A percentile compares a stretch with the other conserved stretches of the same genome.
Conservation (phyloP, 1,140 invertebrate genomes). For the Eumaeus atala region DNA sequence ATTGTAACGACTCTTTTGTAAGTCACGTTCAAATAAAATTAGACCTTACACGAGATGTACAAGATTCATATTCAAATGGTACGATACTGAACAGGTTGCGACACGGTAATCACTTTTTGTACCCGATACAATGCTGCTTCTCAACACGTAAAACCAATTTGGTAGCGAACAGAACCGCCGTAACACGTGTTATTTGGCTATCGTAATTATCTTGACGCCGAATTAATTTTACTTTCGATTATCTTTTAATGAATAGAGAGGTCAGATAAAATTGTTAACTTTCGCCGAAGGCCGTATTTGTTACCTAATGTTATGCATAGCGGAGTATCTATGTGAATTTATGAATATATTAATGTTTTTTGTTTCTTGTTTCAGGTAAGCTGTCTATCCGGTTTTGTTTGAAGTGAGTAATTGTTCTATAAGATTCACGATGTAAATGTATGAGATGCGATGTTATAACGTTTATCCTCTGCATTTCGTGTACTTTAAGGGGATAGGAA, state of each 20-base stretch:
- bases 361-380: slow-evolving; percentile 49
- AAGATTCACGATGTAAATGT: too few relatives aligned
- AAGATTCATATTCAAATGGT: slow-evolving; percentile 10
- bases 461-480: too few relatives aligned
- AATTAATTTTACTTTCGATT: slow-evolving; percentile 69
- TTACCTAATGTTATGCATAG: slow-evolving; percentile 29
- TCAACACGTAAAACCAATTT: slow-evolving; percentile 24
- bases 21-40: not conserved
- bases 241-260: slow-evolving; percentile 59
- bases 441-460: too few relatives aligned
- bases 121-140: slow-evolving; percentile 18
- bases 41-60: not conserved
- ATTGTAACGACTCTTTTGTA: slow-evolving; percentile 10
- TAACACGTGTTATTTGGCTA: slow-evolving; percentile 41
- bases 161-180: slow-evolving; percentile 14
- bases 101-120: slow-evolving; percentile 26
- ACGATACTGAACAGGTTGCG: slow-evolving; percentile 14
- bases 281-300: slow-evolving; percentile 23
- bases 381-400: slow-evolving; percentile 1
- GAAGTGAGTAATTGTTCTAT: too few relatives aligned
- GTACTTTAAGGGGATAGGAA: too few relatives aligned
- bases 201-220: slow-evolving; percentile 44
- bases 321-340: slow-evolving; percentile 6
- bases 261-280: slow-evolving; percentile 35
- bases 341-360: slow-evolving; percentile 9